phyloP scores from a whole-genome alignment of 1,140 invertebrate species.

The Zaprionus ghesquierei region DNA sequence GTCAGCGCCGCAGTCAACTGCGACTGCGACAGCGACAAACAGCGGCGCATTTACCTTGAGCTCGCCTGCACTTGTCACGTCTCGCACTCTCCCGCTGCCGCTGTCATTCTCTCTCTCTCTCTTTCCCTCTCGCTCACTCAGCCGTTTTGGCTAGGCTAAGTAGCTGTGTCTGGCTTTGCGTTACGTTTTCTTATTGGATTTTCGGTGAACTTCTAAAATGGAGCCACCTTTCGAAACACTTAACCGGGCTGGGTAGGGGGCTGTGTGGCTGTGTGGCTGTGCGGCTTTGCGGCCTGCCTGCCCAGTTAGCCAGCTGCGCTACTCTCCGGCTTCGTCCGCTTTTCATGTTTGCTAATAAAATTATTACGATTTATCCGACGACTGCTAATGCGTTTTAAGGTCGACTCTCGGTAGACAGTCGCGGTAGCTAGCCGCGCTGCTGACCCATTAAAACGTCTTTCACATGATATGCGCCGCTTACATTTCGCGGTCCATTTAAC shows the following conservation, averaged over 20 bases:
- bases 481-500: constrained; percentile 75
- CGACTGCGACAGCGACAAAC: constrained; percentile 2
- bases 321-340: constrained; percentile 26
- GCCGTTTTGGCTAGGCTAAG: neutral
- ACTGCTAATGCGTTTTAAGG: constrained; percentile 79
- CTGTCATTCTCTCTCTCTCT: neutral
- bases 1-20: constrained; percentile 28
- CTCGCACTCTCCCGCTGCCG: neutral
- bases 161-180: neutral
- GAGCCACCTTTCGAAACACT: constrained; percentile 68
- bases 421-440: constrained; percentile 23
- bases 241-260: constrained; percentile 17
- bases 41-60: constrained; percentile 65
- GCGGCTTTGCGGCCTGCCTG: too few species aligned
- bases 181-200: constrained; percentile 41
- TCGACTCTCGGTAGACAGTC: constrained; percentile 27
- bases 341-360: constrained; percentile 78
- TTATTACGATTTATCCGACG: constrained; percentile 69
- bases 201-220: constrained; percentile 63
- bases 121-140: neutral
- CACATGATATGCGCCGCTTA: constrained; percentile 56
- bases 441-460: constrained; percentile 70
- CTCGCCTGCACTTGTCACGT: constrained; percentile 69
- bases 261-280: too few species aligned
- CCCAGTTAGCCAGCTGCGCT: constrained; percentile 32